A percentile compares a stretch with the other conserved stretches of the same genome.
phyloP scores from a whole-genome alignment of 1,140 invertebrate species.

The Drosophila asahinai region DNA sequence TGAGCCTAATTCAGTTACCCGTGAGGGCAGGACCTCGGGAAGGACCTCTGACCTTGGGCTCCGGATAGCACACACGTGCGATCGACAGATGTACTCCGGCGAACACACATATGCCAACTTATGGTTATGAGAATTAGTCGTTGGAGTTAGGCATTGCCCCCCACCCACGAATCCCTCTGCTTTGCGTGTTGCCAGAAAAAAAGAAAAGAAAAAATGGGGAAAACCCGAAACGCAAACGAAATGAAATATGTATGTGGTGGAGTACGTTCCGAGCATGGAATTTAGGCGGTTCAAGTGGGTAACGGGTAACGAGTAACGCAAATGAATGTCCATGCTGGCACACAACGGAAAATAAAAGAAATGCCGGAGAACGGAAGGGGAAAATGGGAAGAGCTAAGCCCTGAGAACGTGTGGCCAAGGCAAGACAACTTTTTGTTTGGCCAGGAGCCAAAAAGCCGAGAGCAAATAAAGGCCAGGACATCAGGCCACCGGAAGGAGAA shows the following conservation, averaged over 20 bases:
- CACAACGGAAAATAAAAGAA: slow-evolving; percentile 17
- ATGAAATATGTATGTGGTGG: slow-evolving; percentile 67
- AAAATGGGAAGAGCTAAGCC: slow-evolving; percentile 36
- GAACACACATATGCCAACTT: slow-evolving; percentile 37
- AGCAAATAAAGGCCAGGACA: slow-evolving; percentile 43
- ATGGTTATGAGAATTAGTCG: slow-evolving; percentile 49
- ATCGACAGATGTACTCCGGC: slow-evolving; percentile 48
- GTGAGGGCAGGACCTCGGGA: slow-evolving; percentile 5
- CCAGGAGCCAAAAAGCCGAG: slow-evolving; percentile 45
- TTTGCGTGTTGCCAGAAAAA: slow-evolving; percentile 53
- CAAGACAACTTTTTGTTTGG: slow-evolving; percentile 55
- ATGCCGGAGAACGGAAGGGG: slow-evolving; percentile 15
- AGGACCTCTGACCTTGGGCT: slow-evolving; percentile 31
- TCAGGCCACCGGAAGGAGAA: slow-evolving; percentile 10
- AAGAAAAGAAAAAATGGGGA: slow-evolving; percentile 3
- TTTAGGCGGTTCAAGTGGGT: slow-evolving; percentile 61
- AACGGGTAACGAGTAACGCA: slow-evolving; percentile 31
- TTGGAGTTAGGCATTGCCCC: slow-evolving; percentile 12
- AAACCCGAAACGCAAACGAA: slow-evolving; percentile 57
- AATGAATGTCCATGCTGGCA: slow-evolving; percentile 47
- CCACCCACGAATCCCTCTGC: slow-evolving; percentile 6
- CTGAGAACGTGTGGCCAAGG: slow-evolving; percentile 43
- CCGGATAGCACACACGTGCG: slow-evolving; percentile 44
- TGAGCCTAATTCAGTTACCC: slow-evolving; percentile 28
- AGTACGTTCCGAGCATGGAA: slow-evolving; percentile 47